phyloP scores from a whole-genome alignment of 1,140 invertebrate genomes.

The Octopus sinensis region DNA sequence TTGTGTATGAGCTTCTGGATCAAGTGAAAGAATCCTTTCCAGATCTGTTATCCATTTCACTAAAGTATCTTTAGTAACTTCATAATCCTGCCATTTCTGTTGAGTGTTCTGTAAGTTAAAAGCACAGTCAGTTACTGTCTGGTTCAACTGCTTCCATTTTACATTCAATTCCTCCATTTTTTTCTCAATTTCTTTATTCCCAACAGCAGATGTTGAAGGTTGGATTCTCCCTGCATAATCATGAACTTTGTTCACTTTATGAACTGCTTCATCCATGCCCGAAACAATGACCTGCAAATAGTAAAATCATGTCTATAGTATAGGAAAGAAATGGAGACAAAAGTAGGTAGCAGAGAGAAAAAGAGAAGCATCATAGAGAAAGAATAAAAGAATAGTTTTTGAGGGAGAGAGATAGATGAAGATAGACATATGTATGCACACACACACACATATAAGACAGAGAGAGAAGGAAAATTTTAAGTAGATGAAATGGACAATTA shows the following conservation, averaged over 20 bases:
- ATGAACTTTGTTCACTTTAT: slow-evolving; percentile 56
- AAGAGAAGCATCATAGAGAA: no score
- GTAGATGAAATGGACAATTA: no score
- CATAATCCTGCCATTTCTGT: slow-evolving; percentile 80
- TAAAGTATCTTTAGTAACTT: slow-evolving; percentile 72
- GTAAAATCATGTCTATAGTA: background rate
- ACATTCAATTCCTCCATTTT: slow-evolving; percentile 80
- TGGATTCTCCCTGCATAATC: slow-evolving; percentile 76
- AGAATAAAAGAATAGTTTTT: no score
- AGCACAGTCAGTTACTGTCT: slow-evolving; percentile 76
- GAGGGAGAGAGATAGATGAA: no score
- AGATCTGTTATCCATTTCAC: slow-evolving; percentile 74
- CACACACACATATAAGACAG: background rate
- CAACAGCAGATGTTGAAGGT: slow-evolving; percentile 78
- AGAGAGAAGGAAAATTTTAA: no score
- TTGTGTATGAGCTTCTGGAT: slow-evolving; percentile 60
- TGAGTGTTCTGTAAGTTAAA: slow-evolving; percentile 76
- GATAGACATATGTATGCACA: no score
- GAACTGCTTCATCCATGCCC: slow-evolving; percentile 49
- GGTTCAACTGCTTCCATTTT: slow-evolving; percentile 82
- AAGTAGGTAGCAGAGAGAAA: no score
- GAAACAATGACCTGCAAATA: slow-evolving; percentile 43
- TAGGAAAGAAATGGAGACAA: no score
- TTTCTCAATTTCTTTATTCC: slow-evolving; percentile 78
- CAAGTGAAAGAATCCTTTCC: slow-evolving; percentile 53